Conservation (phyloP, 1,140 invertebrate genomes). For the Lutraria rhynchaena region DNA sequence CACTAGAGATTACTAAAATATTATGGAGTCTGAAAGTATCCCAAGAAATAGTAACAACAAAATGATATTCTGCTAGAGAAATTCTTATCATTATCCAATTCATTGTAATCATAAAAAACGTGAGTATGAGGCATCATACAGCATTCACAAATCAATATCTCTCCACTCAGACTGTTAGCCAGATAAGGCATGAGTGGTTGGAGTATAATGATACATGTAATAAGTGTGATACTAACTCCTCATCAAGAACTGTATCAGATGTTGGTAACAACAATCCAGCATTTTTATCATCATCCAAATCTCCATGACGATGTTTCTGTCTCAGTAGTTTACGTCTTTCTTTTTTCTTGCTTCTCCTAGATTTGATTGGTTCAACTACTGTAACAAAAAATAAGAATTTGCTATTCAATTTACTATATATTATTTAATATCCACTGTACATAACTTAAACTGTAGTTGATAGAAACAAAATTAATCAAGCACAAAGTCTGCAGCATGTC, state of each 20-base stretch:
- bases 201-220: neutral
- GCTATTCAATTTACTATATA: neutral
- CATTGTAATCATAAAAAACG: too few species aligned
- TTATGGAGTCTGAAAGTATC: too few species aligned
- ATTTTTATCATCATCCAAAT: slow-evolving; percentile 15
- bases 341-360: slow-evolving; percentile 13
- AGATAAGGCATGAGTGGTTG: neutral
- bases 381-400: neutral
- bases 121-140: neutral
- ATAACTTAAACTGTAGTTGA: neutral
- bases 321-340: neutral
- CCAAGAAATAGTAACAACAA: too few species aligned
- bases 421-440: too few species aligned
- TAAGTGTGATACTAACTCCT: neutral
- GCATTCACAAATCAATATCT: neutral
- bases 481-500: too few species aligned
- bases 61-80: too few species aligned
- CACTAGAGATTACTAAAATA: too few species aligned
- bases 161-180: neutral
- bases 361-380: neutral
- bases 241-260: neutral
- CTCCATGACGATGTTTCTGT: neutral
- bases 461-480: too few species aligned
- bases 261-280: neutral
- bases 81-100: too few species aligned